Percentiles rank a stretch among this genome's conserved stretches.
phyloP scores from a whole-genome alignment of 1,140 invertebrate genomes.

The Hestina assimilis region DNA sequence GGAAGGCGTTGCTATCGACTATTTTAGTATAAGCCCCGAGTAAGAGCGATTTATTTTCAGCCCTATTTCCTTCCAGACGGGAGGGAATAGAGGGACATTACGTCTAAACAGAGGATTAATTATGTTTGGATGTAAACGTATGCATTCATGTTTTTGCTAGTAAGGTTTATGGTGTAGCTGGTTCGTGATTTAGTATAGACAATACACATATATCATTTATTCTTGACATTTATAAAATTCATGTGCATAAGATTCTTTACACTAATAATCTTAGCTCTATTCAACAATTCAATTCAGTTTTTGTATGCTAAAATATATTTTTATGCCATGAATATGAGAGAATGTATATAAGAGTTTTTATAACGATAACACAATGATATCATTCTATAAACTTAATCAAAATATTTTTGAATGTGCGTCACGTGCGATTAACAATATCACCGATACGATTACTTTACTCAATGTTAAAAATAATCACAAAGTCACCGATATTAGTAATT shows the following conservation, averaged over 20 bases:
- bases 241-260: too few relatives aligned
- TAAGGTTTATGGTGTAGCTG: background rate
- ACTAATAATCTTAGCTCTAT: too few relatives aligned
- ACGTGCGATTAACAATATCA: background rate
- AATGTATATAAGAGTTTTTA: too few relatives aligned
- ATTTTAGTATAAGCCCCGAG: slow-evolving; percentile 67
- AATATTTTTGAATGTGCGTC: background rate
- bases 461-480: slow-evolving; percentile 14
- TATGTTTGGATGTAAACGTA: slow-evolving; percentile 7
- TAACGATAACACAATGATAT: background rate
- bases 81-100: slow-evolving; percentile 22
- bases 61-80: slow-evolving; percentile 66
- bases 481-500: slow-evolving; percentile 4
- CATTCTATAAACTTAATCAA: background rate
- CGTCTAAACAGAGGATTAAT: slow-evolving; percentile 28
- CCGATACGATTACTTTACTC: background rate
- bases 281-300: too few relatives aligned
- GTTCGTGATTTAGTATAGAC: background rate
- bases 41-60: slow-evolving; percentile 75
- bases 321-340: too few relatives aligned
- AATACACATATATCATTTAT: background rate
- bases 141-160: background rate
- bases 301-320: too few relatives aligned
- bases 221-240: background rate
- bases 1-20: slow-evolving; percentile 61